Evolutionary conservation across 2,113 vertebrate species (phyloP), one percentile per base, ranked within the genome.

Genomic region (Fulmarus glacialis): DNA sequence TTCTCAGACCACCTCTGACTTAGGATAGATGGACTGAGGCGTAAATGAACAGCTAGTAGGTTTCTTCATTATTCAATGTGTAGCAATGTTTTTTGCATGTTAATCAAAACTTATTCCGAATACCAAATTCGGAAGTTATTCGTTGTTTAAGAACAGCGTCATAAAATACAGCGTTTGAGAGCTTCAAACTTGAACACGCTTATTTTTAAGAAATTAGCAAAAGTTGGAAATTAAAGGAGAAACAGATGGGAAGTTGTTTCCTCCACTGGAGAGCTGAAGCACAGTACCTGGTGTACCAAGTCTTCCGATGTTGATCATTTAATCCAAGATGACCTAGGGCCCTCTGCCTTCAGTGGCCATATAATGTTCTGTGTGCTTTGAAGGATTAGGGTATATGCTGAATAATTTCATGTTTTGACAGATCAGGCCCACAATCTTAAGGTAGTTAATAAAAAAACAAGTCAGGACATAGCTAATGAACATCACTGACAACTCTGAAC

Each of bases 91-190:
- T 82, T 89, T 60, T 70, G 34, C 59, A 70, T 29, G 12, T 81
- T 83, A 89, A 86, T 89, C 59, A 91, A 96, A 92, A 53, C 47
- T 81, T 45, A 24, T 55, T 96, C 86, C 70, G 66, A 95, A 94
- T 62, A 89, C 19, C 45, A 92, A 89, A 87, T 78, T 91, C 63
- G 62, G 24, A 80, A 90, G 42, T 73, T 88, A 67, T 52, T 89
- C 4, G 4, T 11, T 4, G 75, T 73, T 90, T 81, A 91, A 82
- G 67, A 17, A 86, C 50, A 70, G 48, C 52, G n/a, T 43, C 79
- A 80, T 71, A 91, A 92, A 75, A 90, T 47, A 67, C 2, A 82
- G 21, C 66, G 83, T 56, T 45, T 88, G 59, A 64, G 29, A 68
- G 30, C 36, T 82, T 88, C 71, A 75, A 88, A 80, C 32, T 59